phyloP scores from a whole-genome alignment of 2,888 invertebrate genomes.

The Trissolcus brochymenae region DNA sequence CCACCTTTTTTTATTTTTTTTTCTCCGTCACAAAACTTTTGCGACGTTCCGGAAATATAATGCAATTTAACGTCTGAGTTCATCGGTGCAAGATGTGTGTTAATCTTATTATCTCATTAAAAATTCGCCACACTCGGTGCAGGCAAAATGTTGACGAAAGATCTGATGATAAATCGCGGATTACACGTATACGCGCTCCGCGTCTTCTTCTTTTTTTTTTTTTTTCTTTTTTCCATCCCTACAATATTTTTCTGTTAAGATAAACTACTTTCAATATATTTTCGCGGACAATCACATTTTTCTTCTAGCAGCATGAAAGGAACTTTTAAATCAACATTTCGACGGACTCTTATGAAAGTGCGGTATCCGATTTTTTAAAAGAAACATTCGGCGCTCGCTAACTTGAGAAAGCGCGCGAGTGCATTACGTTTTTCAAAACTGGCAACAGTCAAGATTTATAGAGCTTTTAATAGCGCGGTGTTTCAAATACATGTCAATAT shows the following conservation, averaged over 20 bases:
- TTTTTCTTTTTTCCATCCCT: too few relatives aligned
- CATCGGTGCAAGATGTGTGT: too few relatives aligned
- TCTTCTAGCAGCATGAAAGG: constrained; percentile 4
- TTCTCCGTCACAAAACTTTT: too few relatives aligned
- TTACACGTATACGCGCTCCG: too few relatives aligned
- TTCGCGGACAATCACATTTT: constrained; percentile 7
- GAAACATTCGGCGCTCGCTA: constrained; percentile 10
- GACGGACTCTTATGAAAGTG: constrained; percentile 6
- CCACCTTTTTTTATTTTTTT: too few relatives aligned
- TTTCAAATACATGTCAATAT: constrained; percentile 34
- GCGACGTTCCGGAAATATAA: too few relatives aligned
- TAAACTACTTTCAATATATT: neutral
- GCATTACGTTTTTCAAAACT: constrained; percentile 35
- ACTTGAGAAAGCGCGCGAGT: constrained; percentile 20
- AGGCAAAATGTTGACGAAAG: too few relatives aligned
- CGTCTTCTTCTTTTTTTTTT: too few relatives aligned
- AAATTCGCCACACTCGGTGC: too few relatives aligned
- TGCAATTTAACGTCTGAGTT: too few relatives aligned
- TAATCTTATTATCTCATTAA: too few relatives aligned
- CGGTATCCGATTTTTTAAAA: constrained; percentile 16
- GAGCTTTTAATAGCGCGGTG: constrained; percentile 20
- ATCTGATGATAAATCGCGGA: too few relatives aligned
- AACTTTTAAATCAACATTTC: constrained; percentile 21
- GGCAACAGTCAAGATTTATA: constrained; percentile 19
- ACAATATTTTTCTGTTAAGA: neutral